Conservation (phyloP, 2,888 invertebrate genomes). For the Ormyrus pomaceus region DNA sequence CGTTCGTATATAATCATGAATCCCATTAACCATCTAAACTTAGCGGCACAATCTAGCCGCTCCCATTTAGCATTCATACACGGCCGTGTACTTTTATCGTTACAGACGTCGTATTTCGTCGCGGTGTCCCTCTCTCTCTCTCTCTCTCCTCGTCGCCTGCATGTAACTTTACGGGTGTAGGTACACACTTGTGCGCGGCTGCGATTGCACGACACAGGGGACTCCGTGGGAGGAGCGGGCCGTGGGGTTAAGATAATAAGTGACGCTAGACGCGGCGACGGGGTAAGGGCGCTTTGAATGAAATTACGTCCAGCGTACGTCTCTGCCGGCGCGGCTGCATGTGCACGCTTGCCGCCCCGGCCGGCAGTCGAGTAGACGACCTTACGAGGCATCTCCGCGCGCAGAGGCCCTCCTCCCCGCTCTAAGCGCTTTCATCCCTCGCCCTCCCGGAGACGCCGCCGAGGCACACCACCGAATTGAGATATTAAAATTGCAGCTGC, state of each 20-base stretch:
- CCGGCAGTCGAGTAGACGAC: not conserved
- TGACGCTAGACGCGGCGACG: not conserved
- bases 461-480: constrained; percentile 26
- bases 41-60: too few relatives aligned
- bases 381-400: constrained; percentile 12
- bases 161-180: not conserved
- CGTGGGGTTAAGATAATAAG: constrained; percentile 16
- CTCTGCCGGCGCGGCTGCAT: not conserved
- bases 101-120: too few relatives aligned
- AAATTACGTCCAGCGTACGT: constrained; percentile 21
- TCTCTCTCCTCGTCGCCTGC: too few relatives aligned
- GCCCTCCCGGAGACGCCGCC: not conserved
- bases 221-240: not conserved
- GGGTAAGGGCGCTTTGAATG: constrained; percentile 11
- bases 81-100: too few relatives aligned
- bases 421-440: not conserved
- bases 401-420: not conserved
- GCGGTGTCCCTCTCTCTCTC: too few relatives aligned
- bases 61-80: too few relatives aligned
- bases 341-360: not conserved
- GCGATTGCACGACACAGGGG: not conserved
- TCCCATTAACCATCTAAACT: too few relatives aligned
- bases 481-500: constrained; percentile 55
- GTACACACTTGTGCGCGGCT: not conserved
- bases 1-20: too few relatives aligned